phyloP scores from a whole-genome alignment of 2,888 invertebrate species.

The Elmis aenea region DNA sequence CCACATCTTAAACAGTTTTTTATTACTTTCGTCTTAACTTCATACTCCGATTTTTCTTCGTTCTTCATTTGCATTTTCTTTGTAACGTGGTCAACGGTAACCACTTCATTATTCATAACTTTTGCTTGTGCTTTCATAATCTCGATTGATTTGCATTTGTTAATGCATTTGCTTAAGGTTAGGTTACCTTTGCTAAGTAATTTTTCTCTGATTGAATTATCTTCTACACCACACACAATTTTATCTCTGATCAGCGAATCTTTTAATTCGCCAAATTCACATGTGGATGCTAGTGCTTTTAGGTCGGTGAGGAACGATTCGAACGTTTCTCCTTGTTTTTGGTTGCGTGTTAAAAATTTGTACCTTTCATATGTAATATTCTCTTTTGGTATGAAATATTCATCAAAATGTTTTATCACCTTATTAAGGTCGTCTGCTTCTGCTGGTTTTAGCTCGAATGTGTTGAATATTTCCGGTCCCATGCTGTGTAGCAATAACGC shows the following conservation, averaged over 20 bases:
- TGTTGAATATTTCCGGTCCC: constrained; percentile 19
- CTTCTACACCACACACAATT: constrained; percentile 16
- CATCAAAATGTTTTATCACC: constrained; percentile 16
- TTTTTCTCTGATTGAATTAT: no score
- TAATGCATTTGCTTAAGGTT: constrained; percentile 7
- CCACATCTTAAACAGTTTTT: no score
- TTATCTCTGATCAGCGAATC: constrained; percentile 20
- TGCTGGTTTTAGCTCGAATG: constrained; percentile 13
- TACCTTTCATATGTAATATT: constrained; percentile 17
- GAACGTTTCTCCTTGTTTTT: constrained; percentile 8
- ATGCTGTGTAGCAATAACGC: constrained; percentile 18
- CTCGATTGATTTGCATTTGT: constrained; percentile 13
- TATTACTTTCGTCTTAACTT: no score
- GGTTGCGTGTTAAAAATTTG: constrained; percentile 10
- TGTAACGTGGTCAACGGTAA: no score
- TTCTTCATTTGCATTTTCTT: no score
- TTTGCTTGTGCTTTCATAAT: no score
- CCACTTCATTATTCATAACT: no score
- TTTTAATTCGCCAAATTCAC: constrained; percentile 17
- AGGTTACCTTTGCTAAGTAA: no score
- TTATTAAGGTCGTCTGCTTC: constrained; percentile 9
- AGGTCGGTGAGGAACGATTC: constrained; percentile 11
- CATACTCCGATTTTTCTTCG: no score
- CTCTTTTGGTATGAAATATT: constrained; percentile 17
- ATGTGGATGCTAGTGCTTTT: constrained; percentile 13